Evolutionary conservation across 2,113 vertebrate species (phyloP).

Genomic region (Mirza zaza): DNA sequence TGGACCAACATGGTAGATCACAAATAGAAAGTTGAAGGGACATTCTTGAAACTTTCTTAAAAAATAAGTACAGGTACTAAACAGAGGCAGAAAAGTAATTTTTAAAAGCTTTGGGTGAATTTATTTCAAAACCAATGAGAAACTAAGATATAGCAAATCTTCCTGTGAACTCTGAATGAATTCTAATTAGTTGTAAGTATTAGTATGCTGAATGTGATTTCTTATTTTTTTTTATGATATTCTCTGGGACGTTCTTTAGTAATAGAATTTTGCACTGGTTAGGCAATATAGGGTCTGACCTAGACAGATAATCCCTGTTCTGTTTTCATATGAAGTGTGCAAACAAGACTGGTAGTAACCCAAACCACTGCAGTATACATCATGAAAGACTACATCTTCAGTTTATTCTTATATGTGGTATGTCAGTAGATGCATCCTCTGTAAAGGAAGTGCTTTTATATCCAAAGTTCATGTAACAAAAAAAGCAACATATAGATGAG

Average conservation of each 20-base stretch:
- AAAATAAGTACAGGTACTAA: not conserved
- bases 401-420: not conserved
- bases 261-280: not conserved
- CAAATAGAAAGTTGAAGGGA: not conserved
- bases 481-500: not conserved
- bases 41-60: not conserved
- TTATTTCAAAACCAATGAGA: not conserved
- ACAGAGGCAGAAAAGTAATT: not conserved
- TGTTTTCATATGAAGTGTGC: not conserved
- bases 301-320: not conserved
- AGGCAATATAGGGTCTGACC: not conserved
- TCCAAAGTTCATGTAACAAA: not conserved
- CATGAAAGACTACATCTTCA: not conserved
- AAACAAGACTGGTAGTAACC: not conserved
- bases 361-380: not conserved
- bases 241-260: not conserved
- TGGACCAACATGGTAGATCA: not conserved
- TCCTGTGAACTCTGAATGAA: not conserved
- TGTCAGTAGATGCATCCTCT: not conserved
- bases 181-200: not conserved
- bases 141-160: not conserved
- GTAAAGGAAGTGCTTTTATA: not conserved
- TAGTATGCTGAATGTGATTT: not conserved
- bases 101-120: conserved; percentile 1
- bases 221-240: not conserved